Base-by-base conservation (phyloP, 2,113 vertebrate species). In the Poecilia latipinna region DNA sequence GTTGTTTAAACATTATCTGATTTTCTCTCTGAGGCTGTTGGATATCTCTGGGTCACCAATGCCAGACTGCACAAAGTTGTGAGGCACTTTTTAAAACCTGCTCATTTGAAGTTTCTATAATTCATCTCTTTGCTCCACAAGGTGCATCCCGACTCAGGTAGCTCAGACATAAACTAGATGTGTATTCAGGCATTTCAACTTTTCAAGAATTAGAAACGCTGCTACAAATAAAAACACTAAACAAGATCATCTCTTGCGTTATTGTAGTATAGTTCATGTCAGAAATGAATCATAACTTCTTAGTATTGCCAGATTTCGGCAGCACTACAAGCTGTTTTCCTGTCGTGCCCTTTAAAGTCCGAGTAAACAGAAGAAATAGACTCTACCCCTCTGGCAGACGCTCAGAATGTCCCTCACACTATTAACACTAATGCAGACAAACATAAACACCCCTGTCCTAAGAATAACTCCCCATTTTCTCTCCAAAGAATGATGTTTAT, bases 401-500 rank as follows among this genome's bases (percentile, higher is more conserved):
- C 5, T 1, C 79, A 82, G 32, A 81, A 82, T n/a, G 12, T 78
- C 84, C 68, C 70, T 88, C 76, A 54, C 78, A 83, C 82, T 80
- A 87, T 84, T 89, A 90, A 86, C 84, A 85, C 81, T 77, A 75
- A 78, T 83, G 82, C 71, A 75, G 80, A 86, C 80, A 87, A 84
- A 90, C 80, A 79, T 90, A 90, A 92, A 92, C 91, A 84, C 62
- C 68, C 72, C 29, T 1, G 28, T 84, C 60, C 90, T 78, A 86
- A 93, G 68, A 92, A 91, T 91, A 92, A 87, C 82, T 77, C 76
- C 64, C 75, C 62, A 82, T 87, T 86, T 88, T 70, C 0, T 33
- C 62, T 48, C 24, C 80, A 33, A 77, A 86, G 88, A 89, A 77
- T 82, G 64, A 86, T 91, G 86, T 90, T 93, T 91, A 93, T 85